Base-by-base conservation (phyloP, 2,888 invertebrate genomes). In the Calameuta idolon region DNA sequence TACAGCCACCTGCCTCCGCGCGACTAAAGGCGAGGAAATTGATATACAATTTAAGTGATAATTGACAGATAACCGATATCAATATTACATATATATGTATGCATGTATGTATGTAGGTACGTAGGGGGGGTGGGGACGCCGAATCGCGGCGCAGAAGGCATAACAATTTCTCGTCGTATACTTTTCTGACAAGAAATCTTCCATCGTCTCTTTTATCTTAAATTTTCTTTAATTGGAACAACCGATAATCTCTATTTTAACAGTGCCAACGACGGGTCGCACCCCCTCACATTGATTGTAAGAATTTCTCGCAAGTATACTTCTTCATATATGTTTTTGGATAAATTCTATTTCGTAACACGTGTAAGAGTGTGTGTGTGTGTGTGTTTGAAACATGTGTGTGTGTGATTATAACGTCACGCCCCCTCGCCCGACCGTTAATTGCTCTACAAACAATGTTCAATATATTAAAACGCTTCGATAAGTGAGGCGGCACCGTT, bases 51-150 rank as follows among this genome's bases (percentile, higher is more conserved):
- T 90, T 88, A 89, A 87, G 88, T 86, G 87, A 88, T 91, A 90
- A 91, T 91, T 90, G 91, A 91, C 90, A 86, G 87, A 89, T 88
- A 91, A 91, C 87, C 87, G 89, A 90, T 89, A 40, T 40, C 40
- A 40, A 40, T 87, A 88, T 88, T 87, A 87, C 86, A 86, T 88
- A 87, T 84, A 87, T 69, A 31, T 69, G 12, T 69, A 69, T 40
- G 5, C 23, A 40, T 40, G 23, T 40, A 40, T 40, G 23, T 40
- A 40, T 40, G 40, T 40, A 40, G 40, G 40, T 40, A 40, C 40
- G 40, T 40, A 23, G 5, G 40, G 31, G 23, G 15, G 40, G 40
- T 40, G 40, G 9, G 87, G 88, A 86, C 86, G 87, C 86, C 88
- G 87, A 83, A 86, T 86, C 77, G 81, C 80, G 86, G 87, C 87